phyloP scores from a whole-genome alignment of 2,797 vertebrate species.

The Otus scops region DNA sequence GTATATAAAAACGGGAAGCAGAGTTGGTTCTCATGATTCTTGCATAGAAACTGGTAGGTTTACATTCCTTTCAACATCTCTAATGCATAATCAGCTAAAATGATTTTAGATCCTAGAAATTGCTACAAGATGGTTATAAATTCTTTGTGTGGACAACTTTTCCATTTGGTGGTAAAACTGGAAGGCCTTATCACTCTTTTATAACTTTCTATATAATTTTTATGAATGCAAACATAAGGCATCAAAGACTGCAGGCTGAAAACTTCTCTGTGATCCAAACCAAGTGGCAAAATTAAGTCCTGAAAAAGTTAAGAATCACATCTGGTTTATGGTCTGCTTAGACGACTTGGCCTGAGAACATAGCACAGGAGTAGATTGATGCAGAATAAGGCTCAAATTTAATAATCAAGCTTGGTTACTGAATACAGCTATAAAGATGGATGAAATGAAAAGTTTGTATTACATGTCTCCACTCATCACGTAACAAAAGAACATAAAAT shows the following conservation, averaged over 20 bases:
- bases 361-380: constrained; percentile 54
- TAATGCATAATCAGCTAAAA: constrained; percentile 66
- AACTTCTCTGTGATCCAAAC: constrained; percentile 66
- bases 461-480: constrained; percentile 32
- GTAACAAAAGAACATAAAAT: constrained; percentile 60
- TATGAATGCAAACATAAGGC: constrained; percentile 74
- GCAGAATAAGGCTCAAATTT: constrained; percentile 64
- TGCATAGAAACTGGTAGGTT: constrained; percentile 55
- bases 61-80: constrained; percentile 61
- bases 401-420: constrained; percentile 66
- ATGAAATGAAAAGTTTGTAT: constrained; percentile 54
- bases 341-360: constrained; percentile 68
- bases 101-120: constrained; percentile 66
- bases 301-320: constrained; percentile 63
- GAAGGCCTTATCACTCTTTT: constrained; percentile 75
- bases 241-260: constrained; percentile 72
- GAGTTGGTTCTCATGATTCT: background rate
- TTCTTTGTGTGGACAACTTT: constrained; percentile 73
- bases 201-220: constrained; percentile 78
- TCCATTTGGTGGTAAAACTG: constrained; percentile 75
- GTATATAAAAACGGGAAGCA: constrained; percentile 6
- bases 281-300: constrained; percentile 68
- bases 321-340: constrained; percentile 69
- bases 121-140: constrained; percentile 78
- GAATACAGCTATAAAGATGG: constrained; percentile 60